Percentiles rank a stretch among this genome's conserved stretches.
These are phyloP conservation scores for Blastomussa wellsi DNA, from an alignment of 92 coral and sea anemone species.

Conservation along the genomic window DNA sequence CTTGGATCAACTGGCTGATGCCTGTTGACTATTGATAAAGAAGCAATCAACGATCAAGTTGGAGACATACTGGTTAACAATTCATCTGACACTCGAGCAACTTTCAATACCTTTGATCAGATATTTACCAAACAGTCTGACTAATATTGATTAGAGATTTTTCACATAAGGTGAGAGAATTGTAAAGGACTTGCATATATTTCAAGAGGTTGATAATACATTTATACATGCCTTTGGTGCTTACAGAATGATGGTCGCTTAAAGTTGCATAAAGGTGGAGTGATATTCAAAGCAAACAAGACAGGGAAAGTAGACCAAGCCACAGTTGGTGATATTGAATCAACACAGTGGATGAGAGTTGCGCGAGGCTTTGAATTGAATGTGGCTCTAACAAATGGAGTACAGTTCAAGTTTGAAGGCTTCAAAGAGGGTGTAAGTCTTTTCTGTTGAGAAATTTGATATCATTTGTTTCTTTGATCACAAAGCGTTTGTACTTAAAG, in stretches of 20 bases:
- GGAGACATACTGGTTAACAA: too few relatives aligned
- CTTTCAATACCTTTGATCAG: too few relatives aligned
- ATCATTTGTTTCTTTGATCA: not conserved
- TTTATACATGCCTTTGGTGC: not conserved
- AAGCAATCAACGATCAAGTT: too few relatives aligned
- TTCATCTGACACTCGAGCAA: too few relatives aligned
- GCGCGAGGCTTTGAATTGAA: slow-evolving; percentile 96
- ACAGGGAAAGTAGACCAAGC: slow-evolving; percentile 93
- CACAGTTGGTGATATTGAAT: slow-evolving; percentile 77
- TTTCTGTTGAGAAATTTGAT: too few relatives aligned
- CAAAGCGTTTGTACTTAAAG: too few relatives aligned
- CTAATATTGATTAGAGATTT: too few relatives aligned
- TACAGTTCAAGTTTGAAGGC: slow-evolving; percentile 97
- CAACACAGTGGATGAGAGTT: slow-evolving; percentile 91
- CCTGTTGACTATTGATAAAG: too few relatives aligned
- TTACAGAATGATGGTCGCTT: slow-evolving; percentile 92
- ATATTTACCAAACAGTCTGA: too few relatives aligned
- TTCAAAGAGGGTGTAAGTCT: slow-evolving; percentile 94
- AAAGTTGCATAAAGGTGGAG: slow-evolving; percentile 92
- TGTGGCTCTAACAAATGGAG: slow-evolving; percentile 77
- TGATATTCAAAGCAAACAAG: slow-evolving; percentile 83
- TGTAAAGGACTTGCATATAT: too few relatives aligned
- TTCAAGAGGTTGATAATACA: not conserved
- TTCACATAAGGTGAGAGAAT: too few relatives aligned
- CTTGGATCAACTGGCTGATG: too few relatives aligned